phyloP scores from a whole-genome alignment of 2,888 invertebrate species.

The Ormyrus nitidulus region DNA sequence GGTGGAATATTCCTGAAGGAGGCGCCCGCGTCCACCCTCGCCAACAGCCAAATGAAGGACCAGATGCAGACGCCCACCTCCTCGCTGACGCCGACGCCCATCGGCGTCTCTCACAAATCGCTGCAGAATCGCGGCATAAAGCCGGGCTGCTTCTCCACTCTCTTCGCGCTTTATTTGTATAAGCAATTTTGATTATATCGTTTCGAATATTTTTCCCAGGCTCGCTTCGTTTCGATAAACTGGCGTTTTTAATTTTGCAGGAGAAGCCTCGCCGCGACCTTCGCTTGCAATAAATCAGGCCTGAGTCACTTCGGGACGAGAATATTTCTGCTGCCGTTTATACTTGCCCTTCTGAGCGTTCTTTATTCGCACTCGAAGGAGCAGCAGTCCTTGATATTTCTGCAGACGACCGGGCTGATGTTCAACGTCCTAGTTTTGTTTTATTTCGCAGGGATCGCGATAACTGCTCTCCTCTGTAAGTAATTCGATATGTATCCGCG shows the following conservation, averaged over 20 bases:
- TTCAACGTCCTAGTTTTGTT: conserved; percentile 88
- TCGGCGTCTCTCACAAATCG: conserved; percentile 69
- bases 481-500: conserved; percentile 17
- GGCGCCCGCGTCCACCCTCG: conserved; percentile 61
- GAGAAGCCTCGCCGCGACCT: conserved; percentile 85
- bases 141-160: conserved; percentile 72
- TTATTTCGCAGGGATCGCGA: conserved; percentile 78
- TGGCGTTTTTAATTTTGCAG: conserved; percentile 74
- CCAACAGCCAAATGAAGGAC: conserved; percentile 41
- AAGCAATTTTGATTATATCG: conserved; percentile 31
- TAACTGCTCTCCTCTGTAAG: conserved; percentile 72
- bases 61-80: conserved; percentile 49
- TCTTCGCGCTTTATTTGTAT: conserved; percentile 70
- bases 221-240: background rate
- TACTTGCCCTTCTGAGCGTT: conserved; percentile 68
- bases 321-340: conserved; percentile 84
- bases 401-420: conserved; percentile 74
- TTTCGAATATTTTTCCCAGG: conserved; percentile 7
- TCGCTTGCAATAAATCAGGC: conserved; percentile 86
- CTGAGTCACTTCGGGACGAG: conserved; percentile 86
- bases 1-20: conserved; percentile 86
- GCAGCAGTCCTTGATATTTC: conserved; percentile 70
- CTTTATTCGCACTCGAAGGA: conserved; percentile 71
- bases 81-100: conserved; percentile 58
- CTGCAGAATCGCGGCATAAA: conserved; percentile 67